Conservation (phyloP, 2,113 vertebrate genomes). For the Bubalus kerabau region DNA sequence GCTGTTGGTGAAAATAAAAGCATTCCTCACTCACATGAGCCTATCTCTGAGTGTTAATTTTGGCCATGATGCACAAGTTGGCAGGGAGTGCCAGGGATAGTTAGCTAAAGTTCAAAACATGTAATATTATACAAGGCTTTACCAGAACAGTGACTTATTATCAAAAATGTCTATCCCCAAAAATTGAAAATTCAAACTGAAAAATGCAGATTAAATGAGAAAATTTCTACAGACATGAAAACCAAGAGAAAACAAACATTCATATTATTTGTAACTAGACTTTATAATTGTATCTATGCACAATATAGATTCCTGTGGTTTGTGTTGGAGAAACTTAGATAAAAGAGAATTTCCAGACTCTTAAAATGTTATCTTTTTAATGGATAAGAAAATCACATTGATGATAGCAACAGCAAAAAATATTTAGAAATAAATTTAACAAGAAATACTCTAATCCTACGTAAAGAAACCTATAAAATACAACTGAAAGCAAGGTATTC, state of each 20-base stretch:
- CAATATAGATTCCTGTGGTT: neutral
- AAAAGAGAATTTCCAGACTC: neutral
- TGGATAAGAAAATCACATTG: neutral
- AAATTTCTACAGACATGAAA: neutral
- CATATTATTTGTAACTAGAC: neutral
- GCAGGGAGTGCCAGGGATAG: neutral
- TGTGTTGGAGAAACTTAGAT: neutral
- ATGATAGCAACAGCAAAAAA: neutral
- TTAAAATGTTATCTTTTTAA: neutral
- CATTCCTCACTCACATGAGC: neutral
- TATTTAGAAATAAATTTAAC: neutral
- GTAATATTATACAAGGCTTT: neutral
- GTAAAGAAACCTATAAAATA: neutral
- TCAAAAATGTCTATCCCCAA: neutral
- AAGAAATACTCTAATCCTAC: neutral
- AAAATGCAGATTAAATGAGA: neutral
- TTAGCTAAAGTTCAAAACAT: neutral
- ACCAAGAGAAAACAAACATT: neutral
- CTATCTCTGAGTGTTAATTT: slow-evolving; percentile 3
- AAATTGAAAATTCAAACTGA: neutral
- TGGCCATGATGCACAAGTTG: neutral
- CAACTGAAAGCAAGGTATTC: slow-evolving; percentile 1
- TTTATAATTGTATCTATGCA: neutral
- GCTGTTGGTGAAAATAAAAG: neutral
- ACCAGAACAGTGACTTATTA: neutral